These are phyloP conservation scores for Caenorhabditis briggsae DNA, from an alignment of 1,140 invertebrate species.

Conservation along the genomic window DNA sequence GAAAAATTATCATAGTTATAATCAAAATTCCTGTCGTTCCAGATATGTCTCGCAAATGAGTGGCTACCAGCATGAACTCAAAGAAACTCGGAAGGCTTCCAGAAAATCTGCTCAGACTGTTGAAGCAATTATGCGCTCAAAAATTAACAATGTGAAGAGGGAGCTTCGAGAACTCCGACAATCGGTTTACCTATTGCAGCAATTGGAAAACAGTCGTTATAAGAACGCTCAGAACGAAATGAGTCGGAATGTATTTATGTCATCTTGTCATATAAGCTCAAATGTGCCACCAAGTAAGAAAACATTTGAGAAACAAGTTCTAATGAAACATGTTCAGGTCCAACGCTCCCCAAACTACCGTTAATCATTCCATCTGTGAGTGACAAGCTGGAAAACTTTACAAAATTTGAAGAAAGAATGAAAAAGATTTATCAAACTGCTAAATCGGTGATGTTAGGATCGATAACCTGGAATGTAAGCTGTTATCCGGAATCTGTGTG, in stretches of 20 bases:
- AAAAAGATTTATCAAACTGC: conserved; percentile 36
- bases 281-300: conserved; percentile 40
- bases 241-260: conserved; percentile 21
- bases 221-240: conserved; percentile 34
- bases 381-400: neutral
- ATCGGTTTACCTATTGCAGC: conserved; percentile 10
- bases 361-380: neutral
- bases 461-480: conserved; percentile 37
- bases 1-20: conserved; percentile 74
- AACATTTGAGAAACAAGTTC: neutral
- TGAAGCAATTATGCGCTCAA: conserved; percentile 1
- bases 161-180: conserved; percentile 23
- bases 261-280: conserved; percentile 40
- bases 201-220: conserved; percentile 36
- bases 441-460: conserved; percentile 24
- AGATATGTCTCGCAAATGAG: conserved; percentile 42
- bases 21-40: neutral
- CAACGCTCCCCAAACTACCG: neutral
- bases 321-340: neutral
- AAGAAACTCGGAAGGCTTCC: conserved; percentile 1
- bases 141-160: conserved; percentile 15
- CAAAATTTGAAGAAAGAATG: conserved; percentile 28
- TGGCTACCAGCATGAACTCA: conserved; percentile 30
- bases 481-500: neutral
- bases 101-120: conserved; percentile 6